Evolutionary conservation across 1,140 invertebrate species (phyloP).

Genomic region (Gryon sp.): DNA sequence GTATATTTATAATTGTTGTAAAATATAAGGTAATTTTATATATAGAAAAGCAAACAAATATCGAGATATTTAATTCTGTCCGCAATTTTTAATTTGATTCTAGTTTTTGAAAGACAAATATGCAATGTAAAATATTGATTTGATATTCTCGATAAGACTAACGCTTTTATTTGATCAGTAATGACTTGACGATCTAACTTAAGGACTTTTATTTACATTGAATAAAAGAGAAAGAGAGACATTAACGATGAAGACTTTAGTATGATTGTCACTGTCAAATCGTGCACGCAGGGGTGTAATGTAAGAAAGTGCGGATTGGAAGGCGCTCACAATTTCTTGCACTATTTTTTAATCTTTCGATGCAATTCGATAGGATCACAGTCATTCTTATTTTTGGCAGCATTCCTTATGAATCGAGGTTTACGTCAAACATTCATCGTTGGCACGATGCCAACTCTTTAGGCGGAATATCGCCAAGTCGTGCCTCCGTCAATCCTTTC

Average conservation of each 20-base stretch:
- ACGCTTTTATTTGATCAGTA: conserved; percentile 35
- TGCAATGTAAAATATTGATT: too few relatives aligned
- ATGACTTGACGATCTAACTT: conserved; percentile 33
- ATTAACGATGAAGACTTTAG: conserved; percentile 10
- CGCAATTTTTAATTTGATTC: too few relatives aligned
- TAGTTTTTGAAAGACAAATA: too few relatives aligned
- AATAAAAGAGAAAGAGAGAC: too few relatives aligned
- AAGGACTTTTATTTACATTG: conserved; percentile 48
- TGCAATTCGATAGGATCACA: conserved; percentile 62
- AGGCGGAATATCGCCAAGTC: conserved; percentile 64
- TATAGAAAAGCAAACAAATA: too few relatives aligned
- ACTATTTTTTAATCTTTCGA: conserved; percentile 49
- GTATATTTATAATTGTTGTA: too few relatives aligned
- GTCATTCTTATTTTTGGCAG: conserved; percentile 65
- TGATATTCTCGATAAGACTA: too few relatives aligned
- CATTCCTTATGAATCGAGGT: conserved; percentile 63
- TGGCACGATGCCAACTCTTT: conserved; percentile 59
- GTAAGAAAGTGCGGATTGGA: conserved; percentile 60
- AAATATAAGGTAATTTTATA: too few relatives aligned
- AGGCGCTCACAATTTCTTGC: conserved; percentile 49
- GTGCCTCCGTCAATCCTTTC: conserved; percentile 62
- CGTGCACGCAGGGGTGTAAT: conserved; percentile 30
- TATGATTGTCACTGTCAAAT: conserved; percentile 19
- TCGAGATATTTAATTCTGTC: too few relatives aligned
- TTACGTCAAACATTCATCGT: conserved; percentile 61